Evolutionary conservation across 2,797 vertebrate species (phyloP).

Genomic region (Triplophysa yarkandensis): DNA sequence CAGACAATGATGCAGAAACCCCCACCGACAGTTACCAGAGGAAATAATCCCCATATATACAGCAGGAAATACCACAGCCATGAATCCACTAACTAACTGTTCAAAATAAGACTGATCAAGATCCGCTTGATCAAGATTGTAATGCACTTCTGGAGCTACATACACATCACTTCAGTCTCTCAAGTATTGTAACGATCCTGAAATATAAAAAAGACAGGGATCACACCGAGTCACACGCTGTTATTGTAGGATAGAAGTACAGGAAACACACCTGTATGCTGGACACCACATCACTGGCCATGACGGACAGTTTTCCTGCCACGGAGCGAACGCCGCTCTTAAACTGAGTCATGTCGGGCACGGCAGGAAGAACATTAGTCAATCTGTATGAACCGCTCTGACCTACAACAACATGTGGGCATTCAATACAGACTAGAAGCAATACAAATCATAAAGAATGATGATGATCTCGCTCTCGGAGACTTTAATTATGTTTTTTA

Average conservation of each 20-base stretch:
- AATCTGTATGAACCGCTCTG: constrained; percentile 79
- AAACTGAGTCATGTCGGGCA: constrained; percentile 92
- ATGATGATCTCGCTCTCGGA: too few species aligned
- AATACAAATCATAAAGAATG: too few species aligned
- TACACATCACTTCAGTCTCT: constrained; percentile 43
- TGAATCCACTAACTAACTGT: neutral
- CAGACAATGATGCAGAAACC: neutral
- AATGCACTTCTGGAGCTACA: constrained; percentile 20
- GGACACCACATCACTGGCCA: constrained; percentile 92
- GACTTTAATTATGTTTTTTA: neutral
- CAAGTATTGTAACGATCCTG: constrained; percentile 79
- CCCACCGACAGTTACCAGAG: neutral
- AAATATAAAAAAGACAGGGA: constrained; percentile 5
- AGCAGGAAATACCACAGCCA: neutral
- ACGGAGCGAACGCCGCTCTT: constrained; percentile 90
- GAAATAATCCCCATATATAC: neutral
- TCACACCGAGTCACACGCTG: neutral
- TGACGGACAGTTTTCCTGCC: constrained; percentile 91
- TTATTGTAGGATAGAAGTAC: neutral
- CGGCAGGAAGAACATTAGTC: constrained; percentile 82
- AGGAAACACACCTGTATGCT: constrained; percentile 86
- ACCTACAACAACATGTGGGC: neutral
- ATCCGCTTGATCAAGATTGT: constrained; percentile 17
- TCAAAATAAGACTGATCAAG: too few species aligned
- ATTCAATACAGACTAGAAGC: neutral